Conservation (phyloP, 2,113 vertebrate species). For the Tursiops truncatus region DNA sequence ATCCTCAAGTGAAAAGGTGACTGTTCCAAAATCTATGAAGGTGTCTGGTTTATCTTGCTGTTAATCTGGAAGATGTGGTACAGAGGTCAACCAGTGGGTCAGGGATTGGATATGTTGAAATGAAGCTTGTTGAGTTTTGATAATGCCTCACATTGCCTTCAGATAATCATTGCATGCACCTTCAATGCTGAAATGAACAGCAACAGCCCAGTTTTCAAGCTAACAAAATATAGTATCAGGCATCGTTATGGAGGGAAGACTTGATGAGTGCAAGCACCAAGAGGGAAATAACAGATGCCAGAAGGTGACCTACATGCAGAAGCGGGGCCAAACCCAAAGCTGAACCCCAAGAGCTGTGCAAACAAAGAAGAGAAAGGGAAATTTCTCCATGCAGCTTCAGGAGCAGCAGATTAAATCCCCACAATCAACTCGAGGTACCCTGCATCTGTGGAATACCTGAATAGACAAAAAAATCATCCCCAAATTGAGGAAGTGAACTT, state of each 20-base stretch:
- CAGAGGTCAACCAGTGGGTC: not conserved
- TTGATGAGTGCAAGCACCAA: not conserved
- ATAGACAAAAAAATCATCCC: no score
- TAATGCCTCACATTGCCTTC: not conserved
- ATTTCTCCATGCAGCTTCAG: no score
- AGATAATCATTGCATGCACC: not conserved
- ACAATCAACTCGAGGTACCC: no score
- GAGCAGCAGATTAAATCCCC: no score
- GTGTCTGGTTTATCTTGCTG: not conserved
- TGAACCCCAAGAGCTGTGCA: no score
- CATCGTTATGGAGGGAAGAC: not conserved
- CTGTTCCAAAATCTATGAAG: not conserved
- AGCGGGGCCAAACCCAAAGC: no score
- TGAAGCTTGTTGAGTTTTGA: not conserved
- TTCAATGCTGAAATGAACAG: not conserved
- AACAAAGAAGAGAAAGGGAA: no score
- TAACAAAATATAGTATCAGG: not conserved
- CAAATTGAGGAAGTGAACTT: no score
- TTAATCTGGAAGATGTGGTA: not conserved
- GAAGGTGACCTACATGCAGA: no score
- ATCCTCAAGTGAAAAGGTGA: not conserved
- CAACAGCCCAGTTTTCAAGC: not conserved
- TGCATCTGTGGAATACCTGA: no score
- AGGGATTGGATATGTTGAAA: not conserved
- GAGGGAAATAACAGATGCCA: no score